phyloP scores from a whole-genome alignment of 2,113 vertebrate species.

The Myotis davidii region DNA sequence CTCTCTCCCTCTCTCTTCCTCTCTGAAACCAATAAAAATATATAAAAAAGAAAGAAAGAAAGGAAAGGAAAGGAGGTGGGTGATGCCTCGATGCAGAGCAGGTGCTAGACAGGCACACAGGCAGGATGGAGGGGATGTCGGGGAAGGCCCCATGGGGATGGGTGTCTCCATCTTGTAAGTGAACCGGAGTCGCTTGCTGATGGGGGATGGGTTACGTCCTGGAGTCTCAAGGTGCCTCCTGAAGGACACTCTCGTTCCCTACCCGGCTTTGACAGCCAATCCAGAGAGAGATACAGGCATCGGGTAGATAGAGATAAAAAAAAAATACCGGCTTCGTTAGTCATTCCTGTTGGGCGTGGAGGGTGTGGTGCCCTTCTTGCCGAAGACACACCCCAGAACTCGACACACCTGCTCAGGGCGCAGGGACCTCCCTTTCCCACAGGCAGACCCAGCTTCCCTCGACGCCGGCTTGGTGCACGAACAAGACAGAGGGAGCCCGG shows the following conservation, averaged over 20 bases:
- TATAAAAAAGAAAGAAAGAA: no score
- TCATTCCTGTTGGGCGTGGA: not conserved
- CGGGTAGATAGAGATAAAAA: not conserved
- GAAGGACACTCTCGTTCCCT: not conserved
- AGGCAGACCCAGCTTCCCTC: no score
- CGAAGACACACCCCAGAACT: not conserved
- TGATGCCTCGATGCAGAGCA: not conserved
- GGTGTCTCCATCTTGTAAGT: not conserved
- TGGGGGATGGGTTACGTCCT: not conserved
- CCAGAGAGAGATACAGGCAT: not conserved
- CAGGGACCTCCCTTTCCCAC: not conserved
- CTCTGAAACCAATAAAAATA: no score
- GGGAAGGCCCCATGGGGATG: not conserved
- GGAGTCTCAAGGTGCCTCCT: not conserved
- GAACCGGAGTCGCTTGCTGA: not conserved
- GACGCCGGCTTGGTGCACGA: not conserved
- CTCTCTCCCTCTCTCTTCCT: no score
- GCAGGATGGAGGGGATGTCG: not conserved
- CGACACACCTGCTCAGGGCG: not conserved
- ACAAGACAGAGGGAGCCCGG: not conserved
- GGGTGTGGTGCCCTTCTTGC: not conserved
- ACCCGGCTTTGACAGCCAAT: not conserved
- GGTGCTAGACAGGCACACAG: not conserved
- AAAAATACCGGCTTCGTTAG: not conserved
- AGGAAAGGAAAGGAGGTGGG: not conserved